These are phyloP conservation scores for Byasa hedistus DNA, from an alignment of 2,888 invertebrate genomes.

Conservation along the genomic window DNA sequence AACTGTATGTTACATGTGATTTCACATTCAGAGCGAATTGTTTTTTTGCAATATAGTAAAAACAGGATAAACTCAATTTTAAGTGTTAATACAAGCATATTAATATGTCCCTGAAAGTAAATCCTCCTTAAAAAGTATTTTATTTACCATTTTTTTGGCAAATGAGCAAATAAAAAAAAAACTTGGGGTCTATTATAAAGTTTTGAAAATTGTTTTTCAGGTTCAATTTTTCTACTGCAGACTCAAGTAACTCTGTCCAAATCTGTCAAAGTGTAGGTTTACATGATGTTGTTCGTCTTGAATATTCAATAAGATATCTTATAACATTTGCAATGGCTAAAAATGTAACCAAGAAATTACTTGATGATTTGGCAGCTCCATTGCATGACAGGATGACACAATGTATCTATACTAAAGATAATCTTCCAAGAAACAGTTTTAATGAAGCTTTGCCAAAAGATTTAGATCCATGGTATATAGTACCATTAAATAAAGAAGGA, in stretches of 20 bases:
- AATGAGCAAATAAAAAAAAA: too few species aligned
- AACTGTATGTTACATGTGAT: too few species aligned
- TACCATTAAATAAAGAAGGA: constrained; percentile 90
- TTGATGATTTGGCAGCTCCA: constrained; percentile 76
- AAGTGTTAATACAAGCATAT: too few species aligned
- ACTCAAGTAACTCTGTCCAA: constrained; percentile 97
- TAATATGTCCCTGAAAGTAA: too few species aligned
- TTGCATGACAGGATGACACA: constrained; percentile 97
- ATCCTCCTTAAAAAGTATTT: too few species aligned
- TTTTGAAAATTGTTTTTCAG: constrained; percentile 63
- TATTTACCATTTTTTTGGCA: too few species aligned
- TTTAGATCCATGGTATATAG: constrained; percentile 88
- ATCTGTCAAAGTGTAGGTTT: constrained; percentile 93
- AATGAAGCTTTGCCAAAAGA: constrained; percentile 82
- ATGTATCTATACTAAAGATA: constrained; percentile 86
- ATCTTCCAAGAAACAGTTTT: constrained; percentile 83
- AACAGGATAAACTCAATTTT: too few species aligned
- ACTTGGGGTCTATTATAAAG: background rate
- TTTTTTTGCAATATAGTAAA: too few species aligned
- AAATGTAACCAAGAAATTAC: constrained; percentile 55
- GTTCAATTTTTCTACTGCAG: constrained; percentile 96
- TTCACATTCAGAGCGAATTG: too few species aligned
- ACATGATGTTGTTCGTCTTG: constrained; percentile 87
- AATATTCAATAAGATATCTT: constrained; percentile 89
- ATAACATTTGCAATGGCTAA: constrained; percentile 72